These are phyloP conservation scores for Alviniconcha strummeri DNA, from an alignment of 2,888 invertebrate species.

Conservation along the genomic window DNA sequence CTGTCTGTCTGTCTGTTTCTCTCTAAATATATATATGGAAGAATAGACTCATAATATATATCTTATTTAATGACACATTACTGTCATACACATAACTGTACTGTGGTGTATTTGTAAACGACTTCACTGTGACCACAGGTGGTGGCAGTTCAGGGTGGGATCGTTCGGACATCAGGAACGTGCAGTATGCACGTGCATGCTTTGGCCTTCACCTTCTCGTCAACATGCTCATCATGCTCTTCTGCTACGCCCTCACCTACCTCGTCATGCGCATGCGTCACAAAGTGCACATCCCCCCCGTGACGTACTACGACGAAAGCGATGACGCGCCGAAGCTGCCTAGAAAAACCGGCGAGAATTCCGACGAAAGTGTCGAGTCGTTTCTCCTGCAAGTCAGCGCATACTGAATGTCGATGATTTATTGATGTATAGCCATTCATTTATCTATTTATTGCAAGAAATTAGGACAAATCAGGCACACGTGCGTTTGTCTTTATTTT, in stretches of 20 bases:
- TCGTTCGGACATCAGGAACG: slow-evolving; percentile 51
- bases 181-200: slow-evolving; percentile 48
- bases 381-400: too few relatives aligned
- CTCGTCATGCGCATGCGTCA: slow-evolving; percentile 35
- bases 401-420: too few relatives aligned
- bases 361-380: too few relatives aligned
- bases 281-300: slow-evolving; percentile 6
- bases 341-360: too few relatives aligned
- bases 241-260: slow-evolving; percentile 40
- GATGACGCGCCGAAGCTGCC: neutral
- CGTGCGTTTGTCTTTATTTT: too few relatives aligned
- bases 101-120: too few relatives aligned
- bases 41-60: neutral
- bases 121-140: neutral
- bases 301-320: slow-evolving; percentile 10
- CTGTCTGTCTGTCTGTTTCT: neutral
- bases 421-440: too few relatives aligned
- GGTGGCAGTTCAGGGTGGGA: slow-evolving; percentile 40
- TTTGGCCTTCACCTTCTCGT: slow-evolving; percentile 46
- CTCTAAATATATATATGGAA: neutral
- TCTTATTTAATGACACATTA: too few relatives aligned
- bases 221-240: slow-evolving; percentile 43
- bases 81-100: too few relatives aligned
- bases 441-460: too few relatives aligned
- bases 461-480: too few relatives aligned